Evolutionary conservation across 2,888 invertebrate genomes (phyloP), one percentile per base, ranked within the genome.

Genomic region (Brachycybe producta): DNA sequence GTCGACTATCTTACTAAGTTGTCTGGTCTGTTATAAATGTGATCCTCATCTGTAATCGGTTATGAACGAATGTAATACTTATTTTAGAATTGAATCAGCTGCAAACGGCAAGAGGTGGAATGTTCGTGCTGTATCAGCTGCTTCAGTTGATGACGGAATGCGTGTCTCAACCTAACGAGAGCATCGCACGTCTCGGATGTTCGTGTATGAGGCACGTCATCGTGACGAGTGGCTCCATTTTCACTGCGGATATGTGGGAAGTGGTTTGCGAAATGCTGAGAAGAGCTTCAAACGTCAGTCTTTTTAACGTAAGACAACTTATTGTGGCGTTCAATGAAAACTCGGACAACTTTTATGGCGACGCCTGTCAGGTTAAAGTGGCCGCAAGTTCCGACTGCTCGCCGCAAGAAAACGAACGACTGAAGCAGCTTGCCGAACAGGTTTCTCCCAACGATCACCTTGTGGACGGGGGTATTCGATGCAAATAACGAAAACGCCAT

Each of bases 311-410:
- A 49, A 81, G 85, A 56, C 88, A 88, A 68, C 72, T 95, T 34
- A 87, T 87, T 51, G 79, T 84, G 61, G 88, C 88, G 32, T 95
- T 92, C 65, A 82, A 86, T 60, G 80, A 84, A 59, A 82, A 87
- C 62, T 92, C 92, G 0, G 85, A 88, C 61, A 91, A 90, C 63
- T 94, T 92, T 68, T 91, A 91, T 65, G 92, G 92, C 0, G 92
- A 92, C 66, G 61, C 67, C 38, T 70, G 69, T 1, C 87, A 87
- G 57, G 90, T 92, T 0, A 91, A 91, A 73, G 91, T 92, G 5
- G 92, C 92, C 1, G 90, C 91, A 0, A 73, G 91, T 41, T 77
- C 83, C 52, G 91, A 92, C 65, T 85, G 85, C 61, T 82, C 84
- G 1, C 73, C 82, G 11, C 80, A 82, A 55, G 90, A 91, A 63